Base-by-base conservation (phyloP, 2,888 invertebrate genomes). In the Eucriotettix oculatus region DNA sequence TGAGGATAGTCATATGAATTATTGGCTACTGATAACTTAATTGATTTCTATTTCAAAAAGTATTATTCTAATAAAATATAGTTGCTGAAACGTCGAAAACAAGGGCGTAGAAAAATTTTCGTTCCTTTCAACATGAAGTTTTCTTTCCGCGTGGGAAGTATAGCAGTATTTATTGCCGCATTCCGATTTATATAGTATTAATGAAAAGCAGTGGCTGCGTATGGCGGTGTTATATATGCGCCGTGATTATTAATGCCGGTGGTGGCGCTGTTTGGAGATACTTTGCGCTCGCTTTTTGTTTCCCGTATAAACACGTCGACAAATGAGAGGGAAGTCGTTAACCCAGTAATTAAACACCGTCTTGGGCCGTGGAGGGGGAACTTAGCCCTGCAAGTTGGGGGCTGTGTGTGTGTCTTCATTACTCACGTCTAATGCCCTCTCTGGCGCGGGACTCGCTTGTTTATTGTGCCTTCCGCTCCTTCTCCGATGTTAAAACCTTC, bases 271-370 rank as follows among this genome's bases (percentile, higher is more conserved):
- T 48, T 48, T 48, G 48, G 48, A 48, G 48, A 48, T 48, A 48
- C 48, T 48, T 48, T 48, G 48, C 48, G 48, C 48, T 48, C 48
- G 48, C 48, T 48, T 48, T 48, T 48, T 48, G 48, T 48, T 48
- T 48, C 48, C 48, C 48, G 58, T 52, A 41, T 58, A 52, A 40
- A 58, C 41, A 54, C 54, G 54, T 59, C 60, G 60, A 60, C 60
- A 60, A 60, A 60, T 60, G 60, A 54, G 58, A 58, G 60, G 48
- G 60, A 60, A 60, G 60, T 60, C 58, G 58, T 60, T 60, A 60
- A 57, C 58, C 57, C 57, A 54, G 60, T 60, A 60, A 60, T 60
- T 60, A 60, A 58, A 58, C 58, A 60, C 58, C 48, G 48, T 48
- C 48, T 48, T 48, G 48, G 48, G 48, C 14, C 48, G 14, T n/a